These are phyloP conservation scores for Xiphophorus birchmanni DNA, from an alignment of 2,797 vertebrate genomes.

Conservation along the genomic window DNA sequence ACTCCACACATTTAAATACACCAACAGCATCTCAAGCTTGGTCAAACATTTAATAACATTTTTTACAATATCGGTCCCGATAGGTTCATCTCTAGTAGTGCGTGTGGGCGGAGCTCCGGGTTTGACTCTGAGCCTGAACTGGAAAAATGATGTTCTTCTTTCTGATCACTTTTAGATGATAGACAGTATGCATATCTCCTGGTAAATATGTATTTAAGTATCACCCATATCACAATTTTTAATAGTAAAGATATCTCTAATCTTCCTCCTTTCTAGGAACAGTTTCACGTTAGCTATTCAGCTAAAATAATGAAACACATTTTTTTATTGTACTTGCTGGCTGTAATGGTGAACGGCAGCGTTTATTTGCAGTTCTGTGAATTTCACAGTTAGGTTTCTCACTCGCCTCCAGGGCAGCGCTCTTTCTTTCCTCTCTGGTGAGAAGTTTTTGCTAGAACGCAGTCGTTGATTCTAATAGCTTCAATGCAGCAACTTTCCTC, in stretches of 20 bases:
- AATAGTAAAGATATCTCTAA: neutral
- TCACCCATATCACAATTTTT: no score
- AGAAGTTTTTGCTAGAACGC: neutral
- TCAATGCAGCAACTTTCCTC: slow-evolving; percentile 3
- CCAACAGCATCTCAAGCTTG: no score
- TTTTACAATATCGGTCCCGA: no score
- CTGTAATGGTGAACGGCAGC: neutral
- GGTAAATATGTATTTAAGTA: neutral
- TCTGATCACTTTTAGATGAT: neutral
- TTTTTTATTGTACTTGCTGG: neutral
- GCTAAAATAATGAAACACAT: neutral
- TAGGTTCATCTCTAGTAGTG: no score
- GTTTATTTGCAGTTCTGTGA: neutral
- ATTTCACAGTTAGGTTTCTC: neutral
- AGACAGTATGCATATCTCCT: neutral
- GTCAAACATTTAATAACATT: no score
- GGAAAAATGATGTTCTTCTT: neutral
- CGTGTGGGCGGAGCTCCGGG: no score
- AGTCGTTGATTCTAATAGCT: neutral
- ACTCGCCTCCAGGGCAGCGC: neutral
- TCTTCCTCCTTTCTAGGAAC: neutral
- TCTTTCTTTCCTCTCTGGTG: neutral
- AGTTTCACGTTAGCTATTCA: neutral
- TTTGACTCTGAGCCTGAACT: neutral
- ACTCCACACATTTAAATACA: no score